Evolutionary conservation across 2,113 vertebrate species (phyloP).

Genomic region (Nansenia antarctica): DNA sequence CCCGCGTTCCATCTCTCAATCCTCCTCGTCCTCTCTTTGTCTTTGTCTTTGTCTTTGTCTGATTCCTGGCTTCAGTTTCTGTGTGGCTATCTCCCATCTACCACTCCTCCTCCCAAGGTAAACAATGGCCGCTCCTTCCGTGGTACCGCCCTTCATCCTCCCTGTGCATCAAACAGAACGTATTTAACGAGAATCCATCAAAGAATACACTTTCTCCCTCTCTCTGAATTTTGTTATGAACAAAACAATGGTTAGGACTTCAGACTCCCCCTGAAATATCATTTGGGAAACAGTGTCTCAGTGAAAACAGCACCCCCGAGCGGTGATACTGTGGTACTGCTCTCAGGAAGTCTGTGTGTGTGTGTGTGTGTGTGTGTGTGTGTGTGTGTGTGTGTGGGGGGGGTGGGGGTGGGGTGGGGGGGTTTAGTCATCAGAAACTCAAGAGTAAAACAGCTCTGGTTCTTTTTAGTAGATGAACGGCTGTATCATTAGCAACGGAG

Average conservation of each 20-base stretch:
- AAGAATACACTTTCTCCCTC: not conserved
- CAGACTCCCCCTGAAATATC: not conserved
- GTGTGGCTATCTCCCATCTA: constrained; percentile 76
- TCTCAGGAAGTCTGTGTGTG: too few relatives aligned
- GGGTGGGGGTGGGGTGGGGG: too few relatives aligned
- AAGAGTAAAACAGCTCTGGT: too few relatives aligned
- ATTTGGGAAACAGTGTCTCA: not conserved
- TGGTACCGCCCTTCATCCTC: not conserved
- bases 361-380: constrained; percentile 4
- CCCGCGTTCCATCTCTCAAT: not conserved
- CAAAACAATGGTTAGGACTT: not conserved
- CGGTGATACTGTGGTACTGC: too few relatives aligned
- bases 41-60: constrained; percentile 19
- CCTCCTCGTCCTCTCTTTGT: constrained; percentile 9
- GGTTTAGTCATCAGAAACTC: too few relatives aligned
- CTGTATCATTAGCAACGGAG: too few relatives aligned
- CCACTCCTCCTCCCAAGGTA: constrained; percentile 72
- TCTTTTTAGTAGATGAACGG: too few relatives aligned
- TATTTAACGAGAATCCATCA: too few relatives aligned
- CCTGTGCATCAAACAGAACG: not conserved
- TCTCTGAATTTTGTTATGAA: not conserved
- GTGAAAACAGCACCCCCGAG: too few relatives aligned
- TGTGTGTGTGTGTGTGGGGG: too few relatives aligned
- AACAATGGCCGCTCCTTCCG: constrained; percentile 29
- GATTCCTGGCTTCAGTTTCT: constrained; percentile 71